Percentiles rank a stretch among this genome's conserved stretches.
Evolutionary conservation across 2,113 vertebrate species (phyloP).

Genomic region (Potamarius usumacintae): DNA sequence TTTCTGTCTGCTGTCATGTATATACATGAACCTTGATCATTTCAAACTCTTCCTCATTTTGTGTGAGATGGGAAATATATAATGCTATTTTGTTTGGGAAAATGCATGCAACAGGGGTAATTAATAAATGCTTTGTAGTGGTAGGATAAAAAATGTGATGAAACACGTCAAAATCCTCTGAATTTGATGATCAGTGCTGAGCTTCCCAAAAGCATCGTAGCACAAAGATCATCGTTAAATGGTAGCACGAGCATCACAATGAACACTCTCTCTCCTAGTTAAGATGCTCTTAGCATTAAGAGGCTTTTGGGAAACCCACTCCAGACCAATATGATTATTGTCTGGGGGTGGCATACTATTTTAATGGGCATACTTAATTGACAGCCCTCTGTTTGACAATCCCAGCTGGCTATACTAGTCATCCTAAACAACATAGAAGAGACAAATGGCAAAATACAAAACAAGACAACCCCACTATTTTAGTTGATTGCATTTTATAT

Average conservation of each 20-base stretch:
- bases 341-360: not conserved
- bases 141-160: not conserved
- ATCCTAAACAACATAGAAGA: not conserved
- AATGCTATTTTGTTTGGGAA: not conserved
- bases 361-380: not conserved
- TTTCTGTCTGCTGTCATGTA: not conserved
- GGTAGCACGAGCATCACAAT: no score
- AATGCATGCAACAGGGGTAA: not conserved
- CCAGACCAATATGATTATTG: not conserved
- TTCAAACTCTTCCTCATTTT: not conserved
- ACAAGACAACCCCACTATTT: not conserved
- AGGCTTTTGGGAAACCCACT: no score
- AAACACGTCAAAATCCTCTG: not conserved
- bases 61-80: not conserved
- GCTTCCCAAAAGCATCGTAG: no score
- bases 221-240: no score
- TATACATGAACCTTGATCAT: not conserved
- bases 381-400: not conserved
- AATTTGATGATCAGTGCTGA: not conserved
- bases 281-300: no score
- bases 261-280: no score
- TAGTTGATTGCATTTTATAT: not conserved
- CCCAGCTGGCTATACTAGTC: not conserved
- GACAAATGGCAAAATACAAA: not conserved
- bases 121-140: not conserved